phyloP scores from a whole-genome alignment of 2,113 vertebrate species.

The Gavialis gangeticus region DNA sequence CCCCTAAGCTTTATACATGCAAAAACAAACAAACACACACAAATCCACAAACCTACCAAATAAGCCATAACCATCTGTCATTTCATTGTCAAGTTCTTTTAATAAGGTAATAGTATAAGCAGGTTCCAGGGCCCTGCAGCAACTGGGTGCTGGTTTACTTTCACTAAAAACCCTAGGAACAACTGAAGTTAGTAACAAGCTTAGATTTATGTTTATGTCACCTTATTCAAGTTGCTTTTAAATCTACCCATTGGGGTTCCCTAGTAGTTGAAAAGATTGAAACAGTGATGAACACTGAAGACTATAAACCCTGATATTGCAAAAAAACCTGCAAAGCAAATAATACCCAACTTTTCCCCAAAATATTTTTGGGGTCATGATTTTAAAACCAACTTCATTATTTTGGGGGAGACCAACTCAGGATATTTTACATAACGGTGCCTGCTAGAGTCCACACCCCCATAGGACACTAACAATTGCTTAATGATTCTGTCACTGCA shows the following conservation, averaged over 20 bases:
- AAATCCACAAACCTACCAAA: not conserved
- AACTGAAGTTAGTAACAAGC: not conserved
- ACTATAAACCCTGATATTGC: too few species aligned
- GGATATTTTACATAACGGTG: not conserved
- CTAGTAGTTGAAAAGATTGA: too few species aligned
- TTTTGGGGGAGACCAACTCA: not conserved
- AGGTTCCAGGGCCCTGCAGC: not conserved
- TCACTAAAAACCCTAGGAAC: not conserved
- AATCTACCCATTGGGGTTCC: too few species aligned
- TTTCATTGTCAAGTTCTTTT: not conserved
- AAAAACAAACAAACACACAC: not conserved
- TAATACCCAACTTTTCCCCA: too few species aligned
- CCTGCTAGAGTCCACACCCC: not conserved
- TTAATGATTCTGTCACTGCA: not conserved
- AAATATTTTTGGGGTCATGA: not conserved
- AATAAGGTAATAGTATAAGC: not conserved
- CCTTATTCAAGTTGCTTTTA: not conserved
- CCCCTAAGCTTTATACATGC: not conserved
- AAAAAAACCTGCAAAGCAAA: too few species aligned
- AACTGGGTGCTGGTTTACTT: too few species aligned
- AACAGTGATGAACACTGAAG: too few species aligned
- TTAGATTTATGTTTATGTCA: not conserved
- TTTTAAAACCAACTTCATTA: not conserved
- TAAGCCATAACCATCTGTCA: not conserved
- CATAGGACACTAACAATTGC: not conserved